A percentile compares a stretch with the other conserved stretches of the same genome.
phyloP scores from a whole-genome alignment of 2,888 invertebrate genomes.

The Cecidostiba fungosa region DNA sequence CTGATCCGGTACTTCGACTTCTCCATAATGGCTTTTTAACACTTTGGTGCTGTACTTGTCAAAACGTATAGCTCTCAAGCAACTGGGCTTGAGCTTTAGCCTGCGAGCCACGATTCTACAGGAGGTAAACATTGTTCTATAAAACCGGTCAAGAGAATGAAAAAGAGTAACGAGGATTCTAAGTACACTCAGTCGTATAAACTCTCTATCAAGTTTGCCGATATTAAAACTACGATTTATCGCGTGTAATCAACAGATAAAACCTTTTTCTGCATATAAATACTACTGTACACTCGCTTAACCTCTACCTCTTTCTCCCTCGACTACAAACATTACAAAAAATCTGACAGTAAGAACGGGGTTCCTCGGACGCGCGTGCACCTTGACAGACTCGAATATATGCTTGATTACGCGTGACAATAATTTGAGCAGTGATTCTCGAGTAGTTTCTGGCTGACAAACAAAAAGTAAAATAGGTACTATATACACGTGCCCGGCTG shows the following conservation, averaged over 20 bases:
- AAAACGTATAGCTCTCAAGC: conserved; percentile 13
- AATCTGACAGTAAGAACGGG: neutral
- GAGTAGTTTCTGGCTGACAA: neutral
- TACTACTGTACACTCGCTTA: conserved; percentile 20
- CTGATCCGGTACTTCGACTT: conserved; percentile 82
- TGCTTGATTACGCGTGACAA: neutral
- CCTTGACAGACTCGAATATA: neutral
- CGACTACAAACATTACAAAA: neutral
- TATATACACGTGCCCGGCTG: conserved; percentile 9
- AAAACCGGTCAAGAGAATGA: neutral
- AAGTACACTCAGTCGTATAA: conserved; percentile 25
- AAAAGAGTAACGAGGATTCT: neutral
- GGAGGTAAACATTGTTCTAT: conserved; percentile 49
- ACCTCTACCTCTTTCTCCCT: neutral
- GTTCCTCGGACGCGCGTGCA: neutral
- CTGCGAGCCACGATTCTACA: conserved; percentile 43
- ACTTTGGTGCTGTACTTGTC: conserved; percentile 70
- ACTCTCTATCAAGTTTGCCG: neutral
- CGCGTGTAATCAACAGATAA: conserved; percentile 20
- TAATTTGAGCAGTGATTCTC: neutral
- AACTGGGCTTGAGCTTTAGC: conserved; percentile 35
- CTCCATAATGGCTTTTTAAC: conserved; percentile 82
- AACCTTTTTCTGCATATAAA: conserved; percentile 8
- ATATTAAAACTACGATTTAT: conserved; percentile 38
- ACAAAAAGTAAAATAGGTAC: neutral